Base-by-base conservation (phyloP, 2,888 invertebrate species). In the Tachina lurida region DNA sequence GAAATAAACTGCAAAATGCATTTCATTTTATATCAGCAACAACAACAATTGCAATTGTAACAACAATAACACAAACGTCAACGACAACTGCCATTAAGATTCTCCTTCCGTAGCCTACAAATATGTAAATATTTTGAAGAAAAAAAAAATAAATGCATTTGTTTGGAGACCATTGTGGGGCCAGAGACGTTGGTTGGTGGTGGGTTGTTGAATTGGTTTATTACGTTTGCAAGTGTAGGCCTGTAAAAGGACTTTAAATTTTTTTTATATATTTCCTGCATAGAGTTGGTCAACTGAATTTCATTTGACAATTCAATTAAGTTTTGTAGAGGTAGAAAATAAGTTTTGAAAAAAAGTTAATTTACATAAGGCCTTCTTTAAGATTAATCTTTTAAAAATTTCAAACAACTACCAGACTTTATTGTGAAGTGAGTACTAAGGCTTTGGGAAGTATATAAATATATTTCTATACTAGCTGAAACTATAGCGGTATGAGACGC, bases 101-200 rank as follows among this genome's bases (percentile, higher is more conserved):
- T 70, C 49, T 68, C 12, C 54, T 76, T 71, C 47, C 68, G 80
- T 52, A 62, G 54, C 52, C 41, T 13, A 63, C 19, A 82, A 70
- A 65, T 56, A 56, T 81, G 81, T 75, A 45, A 68, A 82, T 76
- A 70, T 76, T 76, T 82, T 41, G 22, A 19, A 4, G 12, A 71
- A 73, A 71, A 31, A 5, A 31, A 31, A 31, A 31, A 31, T 31
- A 7, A 45, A 62, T 70, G 56, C 45, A 77, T 67, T 54, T 49
- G 56, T 39, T 47, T 56, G 47, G 47, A 56, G 67, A 17, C 10
- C 43, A 63, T 54, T 62, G 43, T 31, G 31, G 17, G 10, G 15
- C 39, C 31, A 54, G 62, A 17, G 63, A 45, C 17, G 43, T 22
- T 60, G 56, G 31, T 31, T 31, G 31, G 31, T 31, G 31, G 7